phyloP scores from a whole-genome alignment of 2,888 invertebrate genomes.

The Shargacucullia verbasci region DNA sequence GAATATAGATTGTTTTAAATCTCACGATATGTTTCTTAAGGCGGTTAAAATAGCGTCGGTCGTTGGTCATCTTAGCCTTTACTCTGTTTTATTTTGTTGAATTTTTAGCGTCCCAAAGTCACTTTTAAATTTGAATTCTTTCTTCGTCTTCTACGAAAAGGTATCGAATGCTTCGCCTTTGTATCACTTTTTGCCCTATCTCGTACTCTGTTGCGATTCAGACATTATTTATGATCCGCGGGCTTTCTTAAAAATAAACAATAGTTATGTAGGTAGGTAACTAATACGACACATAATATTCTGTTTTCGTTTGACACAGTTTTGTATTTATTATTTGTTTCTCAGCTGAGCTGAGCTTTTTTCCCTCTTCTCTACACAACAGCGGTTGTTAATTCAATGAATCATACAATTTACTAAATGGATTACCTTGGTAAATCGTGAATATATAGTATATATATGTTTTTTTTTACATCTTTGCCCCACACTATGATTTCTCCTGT shows the following conservation, averaged over 20 bases:
- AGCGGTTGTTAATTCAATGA: too few relatives aligned
- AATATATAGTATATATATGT: too few relatives aligned
- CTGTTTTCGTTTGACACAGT: constrained; percentile 20
- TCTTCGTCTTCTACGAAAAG: constrained; percentile 87
- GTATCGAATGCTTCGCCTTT: constrained; percentile 87
- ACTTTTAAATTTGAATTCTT: constrained; percentile 87
- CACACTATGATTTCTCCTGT: too few relatives aligned
- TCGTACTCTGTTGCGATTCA: constrained; percentile 78
- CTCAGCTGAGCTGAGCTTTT: too few relatives aligned
- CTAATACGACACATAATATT: constrained; percentile 26
- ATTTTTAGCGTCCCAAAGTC: constrained; percentile 78
- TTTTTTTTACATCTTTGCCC: too few relatives aligned
- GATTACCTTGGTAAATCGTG: too few relatives aligned
- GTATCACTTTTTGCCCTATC: constrained; percentile 87
- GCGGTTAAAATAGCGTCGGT: constrained; percentile 62
- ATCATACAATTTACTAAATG: too few relatives aligned
- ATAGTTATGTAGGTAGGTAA: constrained; percentile 37
- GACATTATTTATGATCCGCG: constrained; percentile 80
- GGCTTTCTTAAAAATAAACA: constrained; percentile 70
- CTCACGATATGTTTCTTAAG: constrained; percentile 55
- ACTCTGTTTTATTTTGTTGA: constrained; percentile 77
- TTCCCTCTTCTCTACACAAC: too few relatives aligned
- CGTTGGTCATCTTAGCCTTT: constrained; percentile 73
- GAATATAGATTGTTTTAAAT: constrained; percentile 29
- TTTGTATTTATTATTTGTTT: too few relatives aligned